Evolutionary conservation across 2,797 vertebrate species (phyloP).

Genomic region (Thunnus albacares): DNA sequence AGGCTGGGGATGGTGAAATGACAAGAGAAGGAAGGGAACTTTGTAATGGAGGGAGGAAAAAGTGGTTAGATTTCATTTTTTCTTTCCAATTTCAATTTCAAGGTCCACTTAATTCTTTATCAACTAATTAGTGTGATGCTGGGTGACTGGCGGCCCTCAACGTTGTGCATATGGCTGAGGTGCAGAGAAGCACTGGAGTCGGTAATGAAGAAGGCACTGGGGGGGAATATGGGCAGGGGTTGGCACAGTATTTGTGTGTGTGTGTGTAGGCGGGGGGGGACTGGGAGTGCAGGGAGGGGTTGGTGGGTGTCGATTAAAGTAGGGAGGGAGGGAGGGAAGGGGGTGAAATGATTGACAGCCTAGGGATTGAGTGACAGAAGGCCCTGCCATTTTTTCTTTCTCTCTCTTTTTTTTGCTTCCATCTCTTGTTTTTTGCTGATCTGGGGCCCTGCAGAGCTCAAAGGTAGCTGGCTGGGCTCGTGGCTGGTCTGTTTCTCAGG

Average conservation of each 20-base stretch:
- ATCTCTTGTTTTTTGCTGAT: conserved; percentile 81
- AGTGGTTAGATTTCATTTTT: conserved; percentile 85
- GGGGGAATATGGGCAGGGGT: conserved; percentile 74
- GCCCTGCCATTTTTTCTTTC: conserved; percentile 69
- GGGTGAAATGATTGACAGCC: conserved; percentile 89
- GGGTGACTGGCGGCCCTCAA: conserved; percentile 94
- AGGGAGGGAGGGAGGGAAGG: conserved; percentile 65
- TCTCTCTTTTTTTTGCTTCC: conserved; percentile 34
- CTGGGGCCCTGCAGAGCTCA: conserved; percentile 84
- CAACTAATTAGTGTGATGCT: conserved; percentile 95
- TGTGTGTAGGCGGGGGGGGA: conserved; percentile 34
- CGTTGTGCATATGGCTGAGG: conserved; percentile 94
- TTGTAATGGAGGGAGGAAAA: conserved; percentile 72
- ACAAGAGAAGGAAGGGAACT: conserved; percentile 62
- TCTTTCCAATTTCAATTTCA: conserved; percentile 98
- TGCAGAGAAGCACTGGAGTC: conserved; percentile 91
- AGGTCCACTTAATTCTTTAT: conserved; percentile 98
- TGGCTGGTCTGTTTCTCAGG: conserved; percentile 86
- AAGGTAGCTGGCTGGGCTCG: conserved; percentile 86
- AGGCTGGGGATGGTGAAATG: conserved; percentile 61
- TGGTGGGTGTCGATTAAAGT: conserved; percentile 85
- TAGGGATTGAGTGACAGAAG: conserved; percentile 82
- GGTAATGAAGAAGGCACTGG: conserved; percentile 90
- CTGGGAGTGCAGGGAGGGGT: conserved; percentile 45
- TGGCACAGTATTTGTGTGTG: conserved; percentile 60